Evolutionary conservation across 1,140 invertebrate genomes (phyloP).

Genomic region (Drosophila equinoxialis): DNA sequence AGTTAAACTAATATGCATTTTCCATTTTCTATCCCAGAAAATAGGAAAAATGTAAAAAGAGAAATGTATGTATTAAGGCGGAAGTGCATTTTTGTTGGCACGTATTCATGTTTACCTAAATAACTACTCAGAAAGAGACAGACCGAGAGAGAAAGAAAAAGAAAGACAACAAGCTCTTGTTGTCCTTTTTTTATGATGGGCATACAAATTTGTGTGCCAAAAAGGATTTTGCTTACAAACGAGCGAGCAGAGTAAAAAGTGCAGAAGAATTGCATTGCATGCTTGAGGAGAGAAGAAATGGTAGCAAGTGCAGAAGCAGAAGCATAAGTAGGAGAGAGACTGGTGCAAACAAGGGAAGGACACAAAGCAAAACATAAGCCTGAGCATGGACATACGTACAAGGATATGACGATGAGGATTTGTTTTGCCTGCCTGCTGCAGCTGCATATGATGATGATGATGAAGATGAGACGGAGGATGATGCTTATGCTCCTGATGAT

Average conservation of each 20-base stretch:
- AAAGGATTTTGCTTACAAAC: slow-evolving; percentile 19
- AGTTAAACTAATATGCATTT: slow-evolving; percentile 20
- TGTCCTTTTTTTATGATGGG: slow-evolving; percentile 21
- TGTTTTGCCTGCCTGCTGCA: slow-evolving; percentile 15
- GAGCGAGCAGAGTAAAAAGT: slow-evolving; percentile 45
- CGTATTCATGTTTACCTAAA: slow-evolving; percentile 15
- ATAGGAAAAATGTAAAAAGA: background rate
- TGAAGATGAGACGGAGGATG: slow-evolving; percentile 5
- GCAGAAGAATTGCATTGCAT: slow-evolving; percentile 17
- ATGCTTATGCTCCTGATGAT: slow-evolving; percentile 7
- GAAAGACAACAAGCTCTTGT: slow-evolving; percentile 8
- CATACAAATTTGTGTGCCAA: slow-evolving; percentile 39
- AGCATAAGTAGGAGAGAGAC: background rate
- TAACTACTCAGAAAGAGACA: slow-evolving; percentile 19
- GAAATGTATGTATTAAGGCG: slow-evolving; percentile 10
- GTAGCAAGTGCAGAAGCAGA: background rate
- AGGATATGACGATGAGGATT: slow-evolving; percentile 17
- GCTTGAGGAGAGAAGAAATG: slow-evolving; percentile 6
- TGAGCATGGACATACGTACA: slow-evolving; percentile 11
- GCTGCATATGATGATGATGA: slow-evolving; percentile 10
- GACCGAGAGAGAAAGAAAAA: background rate
- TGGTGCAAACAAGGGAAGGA: background rate
- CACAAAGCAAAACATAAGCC: slow-evolving; percentile 22
- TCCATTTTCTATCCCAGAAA: slow-evolving; percentile 9
- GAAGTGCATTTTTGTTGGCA: slow-evolving; percentile 19